phyloP scores from a whole-genome alignment of 2,888 invertebrate species.

The Deroplatys truncata region DNA sequence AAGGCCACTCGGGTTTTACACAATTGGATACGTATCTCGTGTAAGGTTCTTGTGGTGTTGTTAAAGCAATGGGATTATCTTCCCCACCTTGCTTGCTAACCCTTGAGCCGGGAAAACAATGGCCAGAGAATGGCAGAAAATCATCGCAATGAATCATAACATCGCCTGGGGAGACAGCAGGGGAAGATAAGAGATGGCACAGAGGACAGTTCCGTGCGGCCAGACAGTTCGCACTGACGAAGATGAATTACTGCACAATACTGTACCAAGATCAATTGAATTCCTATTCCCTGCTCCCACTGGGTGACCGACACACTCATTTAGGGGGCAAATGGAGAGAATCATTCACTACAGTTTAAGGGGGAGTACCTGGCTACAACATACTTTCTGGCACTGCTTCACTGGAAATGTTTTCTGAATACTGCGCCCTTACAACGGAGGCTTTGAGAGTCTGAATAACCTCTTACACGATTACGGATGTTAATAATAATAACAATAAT shows the following conservation, averaged over 20 bases:
- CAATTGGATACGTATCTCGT: neutral
- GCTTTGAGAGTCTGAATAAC: too few relatives aligned
- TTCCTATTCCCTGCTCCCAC: constrained; percentile 47
- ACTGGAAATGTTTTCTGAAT: neutral
- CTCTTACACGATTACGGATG: too few relatives aligned
- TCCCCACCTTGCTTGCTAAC: neutral
- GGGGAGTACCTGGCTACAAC: neutral
- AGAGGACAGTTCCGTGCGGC: neutral
- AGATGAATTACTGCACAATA: constrained; percentile 51
- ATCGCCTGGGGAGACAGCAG: neutral
- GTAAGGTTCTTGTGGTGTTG: neutral
- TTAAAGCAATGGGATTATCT: neutral
- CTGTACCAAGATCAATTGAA: constrained; percentile 56
- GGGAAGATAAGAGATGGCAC: neutral
- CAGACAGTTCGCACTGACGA: constrained; percentile 41
- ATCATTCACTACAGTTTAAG: neutral
- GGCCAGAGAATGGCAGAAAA: neutral
- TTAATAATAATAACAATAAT: too few relatives aligned
- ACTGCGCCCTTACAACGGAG: too few relatives aligned
- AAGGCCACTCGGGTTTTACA: neutral
- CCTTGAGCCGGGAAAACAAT: neutral
- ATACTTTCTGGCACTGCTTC: neutral
- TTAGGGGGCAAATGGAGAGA: neutral
- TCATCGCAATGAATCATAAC: neutral
- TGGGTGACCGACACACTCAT: neutral